Evolutionary conservation across 1,140 invertebrate genomes (phyloP).

Genomic region (Drosophila tani): DNA sequence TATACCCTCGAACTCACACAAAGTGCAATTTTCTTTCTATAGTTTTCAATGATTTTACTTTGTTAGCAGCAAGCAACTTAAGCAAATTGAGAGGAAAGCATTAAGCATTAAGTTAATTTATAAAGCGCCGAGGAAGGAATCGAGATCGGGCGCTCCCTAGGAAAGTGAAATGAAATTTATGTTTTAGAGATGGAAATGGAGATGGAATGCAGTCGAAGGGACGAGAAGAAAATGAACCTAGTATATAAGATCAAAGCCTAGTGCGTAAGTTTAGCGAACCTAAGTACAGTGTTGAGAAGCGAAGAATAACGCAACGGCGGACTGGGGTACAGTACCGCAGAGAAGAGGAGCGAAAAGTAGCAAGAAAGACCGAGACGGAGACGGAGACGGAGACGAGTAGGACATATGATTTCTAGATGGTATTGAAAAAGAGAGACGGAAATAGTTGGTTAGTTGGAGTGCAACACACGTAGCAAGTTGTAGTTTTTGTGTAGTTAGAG

Average conservation of each 20-base stretch:
- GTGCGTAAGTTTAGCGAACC: slow-evolving; percentile 63
- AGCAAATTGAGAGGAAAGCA: slow-evolving; percentile 56
- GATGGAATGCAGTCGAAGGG: slow-evolving; percentile 23
- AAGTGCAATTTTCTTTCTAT: slow-evolving; percentile 69
- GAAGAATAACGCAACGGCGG: slow-evolving; percentile 22
- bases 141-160: slow-evolving; percentile 21
- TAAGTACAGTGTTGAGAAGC: slow-evolving; percentile 68
- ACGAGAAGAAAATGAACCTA: slow-evolving; percentile 51
- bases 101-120: slow-evolving; percentile 64
- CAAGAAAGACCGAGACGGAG: slow-evolving; percentile 23
- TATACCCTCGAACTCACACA: slow-evolving; percentile 44
- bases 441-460: slow-evolving; percentile 58
- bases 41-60: slow-evolving; percentile 54
- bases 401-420: slow-evolving; percentile 69
- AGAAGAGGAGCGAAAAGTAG: slow-evolving; percentile 15
- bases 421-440: slow-evolving; percentile 46
- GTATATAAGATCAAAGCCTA: slow-evolving; percentile 76
- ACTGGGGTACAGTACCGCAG: slow-evolving; percentile 11
- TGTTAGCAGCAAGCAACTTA: slow-evolving; percentile 51
- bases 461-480: slow-evolving; percentile 51
- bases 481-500: slow-evolving; percentile 76
- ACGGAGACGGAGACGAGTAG: slow-evolving; percentile 35
- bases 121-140: slow-evolving; percentile 30
- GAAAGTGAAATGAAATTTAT: slow-evolving; percentile 52
- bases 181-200: slow-evolving; percentile 40